Percentiles rank a stretch among this genome's conserved stretches.
Evolutionary conservation across 2,113 vertebrate species (phyloP).

Genomic region (Pampusana beccarii): DNA sequence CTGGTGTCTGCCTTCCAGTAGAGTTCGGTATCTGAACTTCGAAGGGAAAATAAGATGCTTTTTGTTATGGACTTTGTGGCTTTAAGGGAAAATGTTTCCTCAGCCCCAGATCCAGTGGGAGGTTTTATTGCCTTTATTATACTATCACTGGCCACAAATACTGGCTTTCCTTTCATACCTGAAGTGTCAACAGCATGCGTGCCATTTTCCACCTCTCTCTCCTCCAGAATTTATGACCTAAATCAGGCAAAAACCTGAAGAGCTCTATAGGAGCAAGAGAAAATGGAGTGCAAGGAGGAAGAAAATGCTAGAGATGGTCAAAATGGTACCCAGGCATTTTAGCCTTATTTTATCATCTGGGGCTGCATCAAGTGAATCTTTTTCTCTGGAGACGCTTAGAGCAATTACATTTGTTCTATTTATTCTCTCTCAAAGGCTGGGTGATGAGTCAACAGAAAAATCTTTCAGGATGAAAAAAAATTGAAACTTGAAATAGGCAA

Average conservation of each 20-base stretch:
- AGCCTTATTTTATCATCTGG: conserved; percentile 11
- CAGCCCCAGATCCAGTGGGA: not conserved
- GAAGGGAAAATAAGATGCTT: not conserved
- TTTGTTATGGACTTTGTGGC: not conserved
- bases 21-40: not conserved
- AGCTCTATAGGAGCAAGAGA: not conserved
- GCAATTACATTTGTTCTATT: conserved; percentile 60
- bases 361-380: conserved; percentile 5
- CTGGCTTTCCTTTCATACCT: not conserved
- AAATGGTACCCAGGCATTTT: not conserved
- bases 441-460: conserved; percentile 65
- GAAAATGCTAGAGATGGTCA: not conserved
- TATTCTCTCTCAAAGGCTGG: conserved; percentile 38
- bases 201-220: not conserved
- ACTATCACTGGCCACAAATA: not conserved
- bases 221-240: not conserved
- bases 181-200: not conserved
- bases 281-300: not conserved
- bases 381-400: conserved; percentile 28
- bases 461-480: conserved; percentile 34
- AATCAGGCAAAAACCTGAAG: not conserved
- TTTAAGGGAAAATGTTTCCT: not conserved
- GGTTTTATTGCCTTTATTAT: not conserved
- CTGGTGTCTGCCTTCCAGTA: not conserved
- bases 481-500: conserved; percentile 5